Base-by-base conservation (phyloP, 92 coral and sea anemone species). In the Metridium senile region DNA sequence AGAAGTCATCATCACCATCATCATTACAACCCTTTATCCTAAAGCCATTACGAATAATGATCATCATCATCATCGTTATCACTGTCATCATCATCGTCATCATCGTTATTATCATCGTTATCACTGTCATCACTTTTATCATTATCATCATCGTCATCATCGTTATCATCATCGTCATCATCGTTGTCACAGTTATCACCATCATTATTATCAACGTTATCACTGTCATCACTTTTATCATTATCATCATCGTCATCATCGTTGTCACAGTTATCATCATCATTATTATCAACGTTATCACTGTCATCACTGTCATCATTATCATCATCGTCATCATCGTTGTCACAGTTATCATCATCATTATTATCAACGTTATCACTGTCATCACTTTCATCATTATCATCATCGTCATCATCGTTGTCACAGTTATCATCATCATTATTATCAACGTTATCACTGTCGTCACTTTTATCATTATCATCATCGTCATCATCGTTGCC, bases 141-240 rank as follows among this genome's bases (percentile, higher is more conserved):
- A 64, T 64, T 28, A 33, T 25, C 46, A 29, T 16, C 70, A 64
- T 64, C 34, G 11, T 64, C 35, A 54, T 54, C 23, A 20, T 54
- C 13, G 23, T 19, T 19, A 54, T 54, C 66, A 59, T 59, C 66
- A 59, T 59, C 18, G 18, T 59, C 49, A 39, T 39, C 49, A 13
- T 39, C 49, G n/a, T n/a, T 39, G 49, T 39, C 6, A 39, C 8
- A 6, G 6, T 39, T 69, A 92, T 97, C 98, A 92, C 91, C 27
- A 94, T 71, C 97, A 94, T 94, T n/a, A 39, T 13, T 6, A 39
- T 6, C 6, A 39, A 39, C 13, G 6, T 6, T 13, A 39, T 39
- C 69, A 29, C 11, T 10, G 19, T 16, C 2, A 20, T 35, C 33
- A 21, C 13, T 16, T n/a, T 22, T 46, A 26, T 45, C 70, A 64